A percentile compares a stretch with the other conserved stretches of the same genome.
These are phyloP conservation scores for Papilio helenus DNA, from an alignment of 1,140 invertebrate genomes.

Conservation along the genomic window DNA sequence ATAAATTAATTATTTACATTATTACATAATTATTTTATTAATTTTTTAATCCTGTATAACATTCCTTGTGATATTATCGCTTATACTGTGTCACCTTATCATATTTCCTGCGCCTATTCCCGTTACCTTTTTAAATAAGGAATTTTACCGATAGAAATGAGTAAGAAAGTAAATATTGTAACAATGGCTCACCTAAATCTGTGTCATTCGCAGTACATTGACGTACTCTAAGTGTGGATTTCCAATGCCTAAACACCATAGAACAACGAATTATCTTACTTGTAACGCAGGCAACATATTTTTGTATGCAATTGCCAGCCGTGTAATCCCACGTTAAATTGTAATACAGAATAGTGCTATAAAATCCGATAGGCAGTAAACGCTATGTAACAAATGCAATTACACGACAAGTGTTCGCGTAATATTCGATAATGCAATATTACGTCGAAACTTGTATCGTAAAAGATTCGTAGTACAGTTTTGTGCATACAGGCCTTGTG, in stretches of 20 bases:
- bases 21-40: no score
- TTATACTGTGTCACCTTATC: background rate
- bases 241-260: background rate
- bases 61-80: background rate
- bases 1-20: no score
- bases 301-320: no score
- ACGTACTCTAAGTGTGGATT: background rate
- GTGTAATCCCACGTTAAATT: background rate
- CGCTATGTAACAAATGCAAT: constrained; percentile 27
- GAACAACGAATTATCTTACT: no score
- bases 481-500: background rate
- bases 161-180: background rate
- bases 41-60: background rate
- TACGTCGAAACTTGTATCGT: constrained; percentile 11
- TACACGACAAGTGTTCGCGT: constrained; percentile 19
- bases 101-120: background rate
- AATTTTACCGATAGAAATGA: background rate
- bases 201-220: background rate
- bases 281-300: no score
- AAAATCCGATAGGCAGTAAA: constrained; percentile 15
- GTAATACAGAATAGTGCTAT: background rate
- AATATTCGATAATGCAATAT: constrained; percentile 28
- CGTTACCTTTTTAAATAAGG: background rate
- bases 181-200: background rate
- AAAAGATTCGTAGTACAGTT: background rate